These are phyloP conservation scores for Hypercompe scribonia DNA, from an alignment of 2,888 invertebrate genomes.

Conservation along the genomic window DNA sequence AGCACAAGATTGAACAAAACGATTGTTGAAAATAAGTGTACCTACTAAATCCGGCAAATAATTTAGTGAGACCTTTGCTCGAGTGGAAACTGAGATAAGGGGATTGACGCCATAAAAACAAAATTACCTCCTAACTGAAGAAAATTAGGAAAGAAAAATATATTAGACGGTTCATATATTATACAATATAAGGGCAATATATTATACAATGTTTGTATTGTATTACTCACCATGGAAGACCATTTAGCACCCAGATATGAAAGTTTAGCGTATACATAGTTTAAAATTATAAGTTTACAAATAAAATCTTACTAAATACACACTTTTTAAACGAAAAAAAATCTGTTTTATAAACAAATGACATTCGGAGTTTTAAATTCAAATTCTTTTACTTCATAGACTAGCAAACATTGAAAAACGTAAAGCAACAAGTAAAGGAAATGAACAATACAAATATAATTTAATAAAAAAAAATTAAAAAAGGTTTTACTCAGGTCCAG, in stretches of 20 bases:
- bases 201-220: constrained; percentile 18
- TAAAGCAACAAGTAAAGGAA: neutral
- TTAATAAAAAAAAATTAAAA: too few species aligned
- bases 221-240: constrained; percentile 8
- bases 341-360: neutral
- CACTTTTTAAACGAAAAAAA: too few species aligned
- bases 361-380: neutral
- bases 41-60: constrained; percentile 41
- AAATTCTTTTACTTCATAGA: neutral
- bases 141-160: constrained; percentile 49
- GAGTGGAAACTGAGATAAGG: constrained; percentile 80
- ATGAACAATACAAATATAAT: too few species aligned
- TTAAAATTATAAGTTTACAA: neutral
- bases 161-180: constrained; percentile 26
- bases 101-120: constrained; percentile 76
- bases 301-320: too few species aligned
- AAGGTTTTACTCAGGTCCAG: neutral
- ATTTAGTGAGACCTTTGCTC: constrained; percentile 50
- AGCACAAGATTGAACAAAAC: neutral
- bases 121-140: constrained; percentile 51
- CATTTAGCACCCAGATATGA: neutral
- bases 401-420: neutral
- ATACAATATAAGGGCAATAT: constrained; percentile 28
- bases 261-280: too few species aligned
- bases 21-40: neutral